These are phyloP conservation scores for Ammodytes dubius DNA, from an alignment of 2,113 vertebrate species.

Conservation along the genomic window DNA sequence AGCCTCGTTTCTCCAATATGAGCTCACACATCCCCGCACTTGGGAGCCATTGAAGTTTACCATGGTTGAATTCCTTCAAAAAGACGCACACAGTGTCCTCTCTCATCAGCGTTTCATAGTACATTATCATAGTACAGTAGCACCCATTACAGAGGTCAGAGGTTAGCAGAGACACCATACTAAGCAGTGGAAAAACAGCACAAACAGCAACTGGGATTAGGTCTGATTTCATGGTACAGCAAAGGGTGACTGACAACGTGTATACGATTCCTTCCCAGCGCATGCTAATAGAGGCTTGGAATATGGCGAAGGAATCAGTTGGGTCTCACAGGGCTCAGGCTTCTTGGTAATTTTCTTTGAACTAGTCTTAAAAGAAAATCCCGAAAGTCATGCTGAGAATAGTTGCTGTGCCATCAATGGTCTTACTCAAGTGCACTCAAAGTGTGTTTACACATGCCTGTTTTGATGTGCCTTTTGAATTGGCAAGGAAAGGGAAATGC, in stretches of 20 bases:
- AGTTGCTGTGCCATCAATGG: conserved; percentile 53
- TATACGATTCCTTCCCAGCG: conserved; percentile 41
- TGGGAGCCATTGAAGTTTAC: conserved; percentile 43
- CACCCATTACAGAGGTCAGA: conserved; percentile 50
- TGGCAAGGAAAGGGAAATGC: neutral
- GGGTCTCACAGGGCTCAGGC: conserved; percentile 57
- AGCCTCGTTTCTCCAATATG: conserved; percentile 60
- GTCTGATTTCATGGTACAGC: conserved; percentile 67
- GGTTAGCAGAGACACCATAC: conserved; percentile 14
- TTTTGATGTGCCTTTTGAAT: conserved; percentile 44
- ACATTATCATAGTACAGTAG: conserved; percentile 11
- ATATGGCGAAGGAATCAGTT: conserved; percentile 59
- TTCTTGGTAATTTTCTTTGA: conserved; percentile 61
- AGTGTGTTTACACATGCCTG: conserved; percentile 24
- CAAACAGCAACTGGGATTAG: conserved; percentile 60
- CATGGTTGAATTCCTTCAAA: conserved; percentile 53
- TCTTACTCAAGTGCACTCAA: conserved; percentile 42
- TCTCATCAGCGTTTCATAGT: conserved; percentile 38
- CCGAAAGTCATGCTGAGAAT: conserved; percentile 63
- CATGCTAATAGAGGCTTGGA: conserved; percentile 66
- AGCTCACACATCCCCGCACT: conserved; percentile 46
- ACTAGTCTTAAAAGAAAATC: conserved; percentile 71
- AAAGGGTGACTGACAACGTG: conserved; percentile 73
- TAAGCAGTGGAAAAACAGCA: conserved; percentile 24
- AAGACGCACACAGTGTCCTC: conserved; percentile 53